A percentile compares a stretch with the other conserved stretches of the same genome.
Conservation (phyloP, 2,797 vertebrate genomes). For the Peromyscus melanophrys region DNA sequence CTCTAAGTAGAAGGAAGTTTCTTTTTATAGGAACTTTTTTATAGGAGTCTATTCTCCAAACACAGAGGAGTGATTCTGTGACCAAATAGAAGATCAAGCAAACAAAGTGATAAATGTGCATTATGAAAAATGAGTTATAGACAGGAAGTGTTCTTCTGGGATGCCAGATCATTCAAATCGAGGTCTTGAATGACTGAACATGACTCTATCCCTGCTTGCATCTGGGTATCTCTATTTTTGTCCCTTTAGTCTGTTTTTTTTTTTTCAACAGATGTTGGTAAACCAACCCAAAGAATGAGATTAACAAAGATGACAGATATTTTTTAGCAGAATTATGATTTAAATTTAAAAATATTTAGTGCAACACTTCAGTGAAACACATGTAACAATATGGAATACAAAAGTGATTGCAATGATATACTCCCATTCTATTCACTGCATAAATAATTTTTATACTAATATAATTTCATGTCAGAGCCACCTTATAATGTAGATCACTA, state of each 20-base stretch:
- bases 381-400: not conserved
- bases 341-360: not conserved
- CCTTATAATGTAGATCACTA: not conserved
- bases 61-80: too few species aligned
- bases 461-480: not conserved
- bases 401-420: not conserved
- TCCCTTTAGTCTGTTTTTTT: not conserved
- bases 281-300: not conserved
- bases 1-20: not conserved
- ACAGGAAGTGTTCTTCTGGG: not conserved
- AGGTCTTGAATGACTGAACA: not conserved
- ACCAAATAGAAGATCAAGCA: not conserved
- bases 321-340: not conserved
- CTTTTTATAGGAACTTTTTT: not conserved
- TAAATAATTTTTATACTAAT: not conserved
- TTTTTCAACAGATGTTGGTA: not conserved
- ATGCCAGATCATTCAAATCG: not conserved
- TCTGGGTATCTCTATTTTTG: not conserved
- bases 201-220: not conserved
- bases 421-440: fast-evolving
- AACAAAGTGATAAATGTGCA: not conserved
- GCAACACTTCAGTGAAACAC: not conserved
- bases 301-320: not conserved
- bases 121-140: not conserved
- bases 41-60: not conserved